Base-by-base conservation (phyloP, 2,888 invertebrate species). In the Ligdia adustata region DNA sequence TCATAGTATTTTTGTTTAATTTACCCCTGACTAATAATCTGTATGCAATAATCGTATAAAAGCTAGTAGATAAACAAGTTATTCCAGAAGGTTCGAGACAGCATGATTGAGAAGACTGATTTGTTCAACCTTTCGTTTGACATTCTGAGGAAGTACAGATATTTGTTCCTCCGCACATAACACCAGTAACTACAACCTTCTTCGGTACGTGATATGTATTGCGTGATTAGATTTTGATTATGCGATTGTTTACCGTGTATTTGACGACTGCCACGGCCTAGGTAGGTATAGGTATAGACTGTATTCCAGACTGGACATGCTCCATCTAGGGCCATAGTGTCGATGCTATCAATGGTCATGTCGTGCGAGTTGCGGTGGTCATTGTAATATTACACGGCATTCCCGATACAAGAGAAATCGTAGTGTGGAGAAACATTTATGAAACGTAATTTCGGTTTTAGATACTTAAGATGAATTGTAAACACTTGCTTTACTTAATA, bases 181-280 rank as follows among this genome's bases (percentile, higher is more conserved):
- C 4, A 18, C 6, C 4, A 1, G 18, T 18, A 18, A 4, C 18
- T 18, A 18, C 37, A 42, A 22, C 58, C 52, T 48, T 42, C 47
- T 33, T 11, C 9, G 31, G 28, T 48, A 53, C 57, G 52, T 58
- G 55, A 41, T 39, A 32, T 33, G 45, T 45, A 45, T 20, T 45
- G 41, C 58, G 58, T 58, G 58, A 52, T 58, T 53, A 45, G 55
- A 52, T 51, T 58, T 26, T 34, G 39, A 52, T 52, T 42, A 49
- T 33, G 7, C 18, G n/a, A 2, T 22, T 22, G 3, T 22, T n/a
- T 22, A n/a, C 22, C 6, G n/a, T n/a, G 22, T 22, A 22, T 7
- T 22, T 22, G 22, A 2, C 3, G 3, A n/a, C n/a, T n/a, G n/a
- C n/a, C n/a, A n/a, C n/a, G n/a, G n/a, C n/a, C n/a, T n/a, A n/a